Base-by-base conservation (phyloP, 2,797 vertebrate species). In the Lepilemur septentrionalis region DNA sequence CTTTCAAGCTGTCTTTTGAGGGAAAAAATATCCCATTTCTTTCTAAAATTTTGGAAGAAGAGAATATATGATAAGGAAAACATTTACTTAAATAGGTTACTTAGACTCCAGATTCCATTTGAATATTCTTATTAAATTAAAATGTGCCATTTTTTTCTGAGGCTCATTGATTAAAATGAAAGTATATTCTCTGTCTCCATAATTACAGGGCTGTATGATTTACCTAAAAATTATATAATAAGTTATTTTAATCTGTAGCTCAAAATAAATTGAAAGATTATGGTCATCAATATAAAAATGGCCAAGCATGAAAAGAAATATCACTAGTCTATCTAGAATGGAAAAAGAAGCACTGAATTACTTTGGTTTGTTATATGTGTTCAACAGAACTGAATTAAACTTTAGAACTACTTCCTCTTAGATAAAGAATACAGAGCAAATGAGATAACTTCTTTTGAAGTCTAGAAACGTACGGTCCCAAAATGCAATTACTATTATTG, bases 261-360 rank as follows among this genome's bases (percentile, higher is more conserved):
- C 50, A 96, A 57, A 70, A 80, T 75, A 90, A 82, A 10, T n/a
- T 89, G 41, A 92, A 90, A 91, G 55, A 87, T 87, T 78, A 94
- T 30, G 50, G 13, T 87, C 69, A 70, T 73, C 91, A 87, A 57
- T 38, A 82, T 69, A 92, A 94, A 82, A 92, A 82, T 67, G 43
- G 52, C 18, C 63, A 76, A 76, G 32, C n/a, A 83, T 80, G 46
- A 94, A 76, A 93, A 89, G 35, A 85, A 91, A 0, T 67, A 78
- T 12, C 55, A 89, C n/a, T 89, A 69, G 43, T 22, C 41, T 86
- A 70, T 38, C 13, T 52, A 48, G 94, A 84, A 80, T 32, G 41
- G 73, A 85, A 89, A 89, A 59, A 75, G 41, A 70, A 48, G 13
- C 28, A 65, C 59, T 76, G 35, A 91, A 84, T 70, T 80, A 80